Base-by-base conservation (phyloP, 1,140 invertebrate species). In the Drosophila sturtevanti region DNA sequence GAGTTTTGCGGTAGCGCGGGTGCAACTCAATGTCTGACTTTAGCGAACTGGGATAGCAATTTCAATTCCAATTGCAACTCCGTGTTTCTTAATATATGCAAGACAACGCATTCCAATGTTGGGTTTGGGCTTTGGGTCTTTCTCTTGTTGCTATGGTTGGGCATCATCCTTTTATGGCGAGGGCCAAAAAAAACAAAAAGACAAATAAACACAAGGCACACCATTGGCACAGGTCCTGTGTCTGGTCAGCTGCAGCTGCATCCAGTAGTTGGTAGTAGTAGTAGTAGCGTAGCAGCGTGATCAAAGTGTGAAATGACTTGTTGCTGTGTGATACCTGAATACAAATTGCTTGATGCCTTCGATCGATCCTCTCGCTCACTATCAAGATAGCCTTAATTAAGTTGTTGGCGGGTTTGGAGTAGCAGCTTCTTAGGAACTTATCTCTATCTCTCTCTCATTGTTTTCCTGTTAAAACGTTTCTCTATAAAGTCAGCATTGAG, bases 221-320 rank as follows among this genome's bases (percentile, higher is more conserved):
- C 14, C 41, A 44, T 18, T 66, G 72, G 72, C 56, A 27, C 63
- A 67, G 72, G 44, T 63, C 58, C 68, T 34, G 54, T 14, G 6
- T 48, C 34, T 66, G 55, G 75, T 65, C 63, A 81, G 77, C 81
- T 69, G 72, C 63, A 72, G 61, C 61, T 63, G 59, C 76, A 77
- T n/a, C 0, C 27, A 31, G 27, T 31, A 31, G 27, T 31, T 31
- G 27, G 27, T 31, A 31, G 27, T 31, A n/a, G n/a, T n/a, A n/a
- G n/a, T n/a, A n/a, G n/a, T n/a, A n/a, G n/a, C n/a, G n/a, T n/a
- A 31, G 27, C 27, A 31, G 80, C 84, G 84, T 89, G 84, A 89
- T 89, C 84, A 89, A 89, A 89, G 84, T 89, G 84, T 89, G 84
- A 89, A 89, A 89, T 89, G 84, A 89, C 84, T 89, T 89, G 84